Base-by-base conservation (phyloP, 2,113 vertebrate species). In the Ardeotis arabs region DNA sequence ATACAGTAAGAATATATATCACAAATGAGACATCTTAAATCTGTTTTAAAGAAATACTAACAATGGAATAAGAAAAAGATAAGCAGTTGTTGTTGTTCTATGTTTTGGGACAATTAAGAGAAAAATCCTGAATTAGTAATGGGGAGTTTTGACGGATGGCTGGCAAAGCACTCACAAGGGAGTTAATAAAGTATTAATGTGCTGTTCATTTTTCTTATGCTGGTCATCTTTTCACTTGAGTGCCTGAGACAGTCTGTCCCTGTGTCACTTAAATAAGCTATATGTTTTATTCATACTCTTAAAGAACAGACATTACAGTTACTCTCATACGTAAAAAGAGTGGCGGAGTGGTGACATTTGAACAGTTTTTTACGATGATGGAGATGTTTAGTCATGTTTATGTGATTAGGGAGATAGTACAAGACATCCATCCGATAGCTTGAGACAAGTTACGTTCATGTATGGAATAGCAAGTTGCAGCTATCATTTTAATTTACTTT, bases 201-300 rank as follows among this genome's bases (percentile, higher is more conserved):
- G 41, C 29, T 53, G 62, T 31, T 69, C 17, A 31, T 90, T 94
- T 88, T 83, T 92, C 63, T 84, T 74, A 27, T 23, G 20, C n/a
- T 77, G 87, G 75, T 88, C 79, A 70, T 90, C 59, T 77, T 87
- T 88, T 88, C 72, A 74, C 72, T 84, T 59, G 60, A 94, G 59
- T 84, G 75, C 50, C 72, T 0, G 3, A 87, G 67, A 83, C 59
- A 63, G 63, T 52, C 82, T 88, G 90, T 85, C 59, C 93, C 59
- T 33, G 10, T 93, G 76, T 88, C 84, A 86, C 59, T 95, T 86
- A 91, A 94, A 87, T 90, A 89, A 95, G 31, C 53, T 1, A 0
- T 72, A 84, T 87, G 44, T 86, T 93, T 97, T 93, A 93, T 90
- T 95, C 50, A 93, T 96, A 89, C 47, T 50, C 14, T 50, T 59